A percentile compares a stretch with the other conserved stretches of the same genome.
These are phyloP conservation scores for Lepus townsendii DNA, from an alignment of 2,797 vertebrate genomes.

Conservation along the genomic window DNA sequence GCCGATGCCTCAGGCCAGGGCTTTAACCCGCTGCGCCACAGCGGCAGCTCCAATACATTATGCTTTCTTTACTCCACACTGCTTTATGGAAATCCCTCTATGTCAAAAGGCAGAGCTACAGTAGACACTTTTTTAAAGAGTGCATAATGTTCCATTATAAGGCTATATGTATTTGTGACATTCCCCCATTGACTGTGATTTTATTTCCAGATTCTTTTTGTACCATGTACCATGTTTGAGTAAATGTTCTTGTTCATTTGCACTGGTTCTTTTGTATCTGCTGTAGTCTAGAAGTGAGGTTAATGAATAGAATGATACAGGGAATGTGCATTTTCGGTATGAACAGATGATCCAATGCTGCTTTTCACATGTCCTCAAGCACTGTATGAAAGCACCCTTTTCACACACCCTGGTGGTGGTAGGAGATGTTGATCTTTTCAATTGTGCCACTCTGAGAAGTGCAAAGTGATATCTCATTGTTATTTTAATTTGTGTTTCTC, in stretches of 20 bases:
- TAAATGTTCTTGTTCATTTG: background rate
- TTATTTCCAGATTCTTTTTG: conserved; percentile 43
- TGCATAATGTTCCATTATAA: background rate
- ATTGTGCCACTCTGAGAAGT: background rate
- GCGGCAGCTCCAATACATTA: background rate
- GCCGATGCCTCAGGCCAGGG: too few relatives aligned
- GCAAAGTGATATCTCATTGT: conserved; percentile 31
- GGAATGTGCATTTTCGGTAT: background rate
- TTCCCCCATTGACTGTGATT: background rate
- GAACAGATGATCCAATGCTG: background rate
- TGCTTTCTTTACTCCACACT: background rate
- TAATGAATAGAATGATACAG: background rate
- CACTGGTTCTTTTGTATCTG: conserved; percentile 2
- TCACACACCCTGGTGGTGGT: background rate
- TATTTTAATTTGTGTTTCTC: conserved; percentile 57
- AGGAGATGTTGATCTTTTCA: conserved; percentile 14
- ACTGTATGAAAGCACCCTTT: background rate
- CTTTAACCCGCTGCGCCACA: too few relatives aligned
- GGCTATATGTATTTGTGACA: background rate
- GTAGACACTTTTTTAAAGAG: background rate
- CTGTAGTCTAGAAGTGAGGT: background rate
- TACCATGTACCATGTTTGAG: background rate
- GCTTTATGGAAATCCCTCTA: background rate
- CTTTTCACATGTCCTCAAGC: conserved; percentile 31
- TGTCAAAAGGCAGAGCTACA: background rate